Percentiles rank a stretch among this genome's conserved stretches.
phyloP scores from a whole-genome alignment of 2,113 vertebrate species.

The Genyomyrus donnyi region DNA sequence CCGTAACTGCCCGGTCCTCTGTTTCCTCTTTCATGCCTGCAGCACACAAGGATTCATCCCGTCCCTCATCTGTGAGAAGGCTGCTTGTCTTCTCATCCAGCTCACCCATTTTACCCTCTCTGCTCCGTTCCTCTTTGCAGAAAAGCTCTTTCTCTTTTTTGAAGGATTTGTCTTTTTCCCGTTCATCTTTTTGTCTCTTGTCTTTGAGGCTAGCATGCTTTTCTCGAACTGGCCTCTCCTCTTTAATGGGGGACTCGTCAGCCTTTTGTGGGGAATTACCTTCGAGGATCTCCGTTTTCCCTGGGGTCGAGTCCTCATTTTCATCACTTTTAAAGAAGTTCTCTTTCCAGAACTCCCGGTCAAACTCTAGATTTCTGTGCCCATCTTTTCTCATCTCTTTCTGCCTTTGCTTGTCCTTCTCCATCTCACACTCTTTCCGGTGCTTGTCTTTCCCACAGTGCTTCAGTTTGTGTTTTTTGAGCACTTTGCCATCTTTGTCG shows the following conservation, averaged over 20 bases:
- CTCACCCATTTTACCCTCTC: slow-evolving; percentile 54
- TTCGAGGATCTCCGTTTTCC: slow-evolving; percentile 66
- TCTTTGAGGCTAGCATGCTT: slow-evolving; percentile 74
- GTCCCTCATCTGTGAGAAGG: slow-evolving; percentile 46
- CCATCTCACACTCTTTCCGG: slow-evolving; percentile 78
- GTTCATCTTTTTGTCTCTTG: slow-evolving; percentile 73
- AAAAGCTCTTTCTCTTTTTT: slow-evolving; percentile 77
- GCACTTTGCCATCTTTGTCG: slow-evolving; percentile 83
- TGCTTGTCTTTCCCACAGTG: slow-evolving; percentile 94
- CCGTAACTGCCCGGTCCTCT: slow-evolving; percentile 61
- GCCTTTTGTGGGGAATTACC: slow-evolving; percentile 64
- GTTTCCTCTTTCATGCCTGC: slow-evolving; percentile 64
- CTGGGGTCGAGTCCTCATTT: slow-evolving; percentile 66
- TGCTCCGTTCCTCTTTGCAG: slow-evolving; percentile 73
- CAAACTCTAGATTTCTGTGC: slow-evolving; percentile 90
- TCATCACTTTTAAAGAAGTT: slow-evolving; percentile 99
- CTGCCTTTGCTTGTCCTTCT: slow-evolving; percentile 80
- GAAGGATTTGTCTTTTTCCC: slow-evolving; percentile 67
- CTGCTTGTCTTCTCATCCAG: slow-evolving; percentile 52
- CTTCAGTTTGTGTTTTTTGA: slow-evolving; percentile 95
- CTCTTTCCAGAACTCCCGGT: slow-evolving; percentile 98
- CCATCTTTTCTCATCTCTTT: slow-evolving; percentile 76
- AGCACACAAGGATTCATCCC: slow-evolving; percentile 50
- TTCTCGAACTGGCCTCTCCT: slow-evolving; percentile 76
- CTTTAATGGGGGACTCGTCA: slow-evolving; percentile 71